A percentile compares a stretch with the other conserved stretches of the same genome.
Conservation (phyloP, 2,113 vertebrate species). For the Dolichotis patagonum region DNA sequence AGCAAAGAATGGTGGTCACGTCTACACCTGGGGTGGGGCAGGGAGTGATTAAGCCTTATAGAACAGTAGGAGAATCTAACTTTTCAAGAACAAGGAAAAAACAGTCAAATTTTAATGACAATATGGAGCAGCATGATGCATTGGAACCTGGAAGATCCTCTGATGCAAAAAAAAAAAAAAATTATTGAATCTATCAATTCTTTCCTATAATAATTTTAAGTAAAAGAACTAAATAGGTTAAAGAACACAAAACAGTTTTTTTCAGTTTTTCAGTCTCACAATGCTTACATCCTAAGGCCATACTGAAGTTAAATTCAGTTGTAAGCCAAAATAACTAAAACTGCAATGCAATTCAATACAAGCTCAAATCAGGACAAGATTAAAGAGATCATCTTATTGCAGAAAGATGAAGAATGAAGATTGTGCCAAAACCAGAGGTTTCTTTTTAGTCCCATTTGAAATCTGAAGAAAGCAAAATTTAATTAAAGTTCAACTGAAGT, state of each 20-base stretch:
- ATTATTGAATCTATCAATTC: neutral
- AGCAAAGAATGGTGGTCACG: neutral
- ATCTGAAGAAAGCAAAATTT: neutral
- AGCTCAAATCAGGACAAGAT: neutral
- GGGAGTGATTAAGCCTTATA: neutral
- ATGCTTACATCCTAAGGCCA: neutral
- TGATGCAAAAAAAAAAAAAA: neutral
- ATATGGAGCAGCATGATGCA: neutral
- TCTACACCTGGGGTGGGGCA: neutral
- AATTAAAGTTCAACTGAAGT: neutral
- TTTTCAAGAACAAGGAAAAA: neutral
- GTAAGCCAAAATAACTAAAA: neutral
- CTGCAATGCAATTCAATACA: neutral
- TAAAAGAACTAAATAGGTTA: neutral
- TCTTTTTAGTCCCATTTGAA: neutral
- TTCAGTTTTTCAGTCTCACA: neutral
- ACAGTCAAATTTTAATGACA: neutral
- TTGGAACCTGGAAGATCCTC: neutral
- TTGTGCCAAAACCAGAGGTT: neutral
- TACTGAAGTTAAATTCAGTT: neutral
- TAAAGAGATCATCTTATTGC: neutral
- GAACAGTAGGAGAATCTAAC: neutral
- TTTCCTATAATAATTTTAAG: neutral
- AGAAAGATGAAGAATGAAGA: neutral
- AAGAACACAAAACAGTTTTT: neutral